Percentiles rank a stretch among this genome's conserved stretches.
Conservation (phyloP, 2,888 invertebrate species). For the Hecatera dysodea region DNA sequence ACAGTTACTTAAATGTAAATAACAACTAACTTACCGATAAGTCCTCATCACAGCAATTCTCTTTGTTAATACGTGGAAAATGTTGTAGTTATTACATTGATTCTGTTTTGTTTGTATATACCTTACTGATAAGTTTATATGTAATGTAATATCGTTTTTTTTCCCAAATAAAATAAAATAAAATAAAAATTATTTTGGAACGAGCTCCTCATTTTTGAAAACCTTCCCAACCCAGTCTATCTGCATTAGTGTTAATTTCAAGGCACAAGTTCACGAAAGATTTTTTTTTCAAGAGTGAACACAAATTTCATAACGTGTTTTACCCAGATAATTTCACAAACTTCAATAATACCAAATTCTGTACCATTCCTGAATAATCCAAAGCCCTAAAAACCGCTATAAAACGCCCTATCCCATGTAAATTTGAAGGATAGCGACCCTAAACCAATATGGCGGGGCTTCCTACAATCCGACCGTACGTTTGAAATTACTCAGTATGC, state of each 20-base stretch:
- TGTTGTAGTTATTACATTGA: too few relatives aligned
- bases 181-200: background rate
- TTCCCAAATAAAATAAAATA: too few relatives aligned
- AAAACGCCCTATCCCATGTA: conserved; percentile 57
- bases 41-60: too few relatives aligned
- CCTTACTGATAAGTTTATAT: too few relatives aligned
- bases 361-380: conserved; percentile 22
- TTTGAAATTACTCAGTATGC: conserved; percentile 72
- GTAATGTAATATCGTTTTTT: too few relatives aligned
- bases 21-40: too few relatives aligned
- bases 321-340: background rate
- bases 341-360: background rate
- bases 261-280: background rate
- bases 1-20: too few relatives aligned
- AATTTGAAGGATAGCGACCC: conserved; percentile 54
- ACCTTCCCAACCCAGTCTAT: too few relatives aligned
- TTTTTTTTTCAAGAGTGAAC: background rate
- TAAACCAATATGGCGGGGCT: conserved; percentile 56
- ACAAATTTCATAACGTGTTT: background rate
- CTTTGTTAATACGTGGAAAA: too few relatives aligned
- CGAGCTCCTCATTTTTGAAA: too few relatives aligned
- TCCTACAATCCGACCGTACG: conserved; percentile 60
- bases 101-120: too few relatives aligned
- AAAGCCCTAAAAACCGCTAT: conserved; percentile 37
- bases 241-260: background rate